Evolutionary conservation across 2,113 vertebrate genomes (phyloP).

Genomic region (Epinephelus lanceolatus): DNA sequence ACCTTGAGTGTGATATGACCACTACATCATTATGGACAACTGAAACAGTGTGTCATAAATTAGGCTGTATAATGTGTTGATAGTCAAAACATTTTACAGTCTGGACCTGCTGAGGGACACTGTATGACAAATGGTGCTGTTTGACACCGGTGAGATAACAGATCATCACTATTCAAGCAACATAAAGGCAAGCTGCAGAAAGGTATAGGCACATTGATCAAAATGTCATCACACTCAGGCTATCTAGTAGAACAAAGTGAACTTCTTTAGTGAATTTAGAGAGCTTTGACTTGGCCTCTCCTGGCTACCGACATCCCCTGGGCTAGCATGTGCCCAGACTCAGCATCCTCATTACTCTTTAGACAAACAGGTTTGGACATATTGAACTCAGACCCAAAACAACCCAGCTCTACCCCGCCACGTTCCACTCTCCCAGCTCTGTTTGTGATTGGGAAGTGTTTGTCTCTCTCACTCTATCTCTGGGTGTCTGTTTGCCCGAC

Average conservation of each 20-base stretch:
- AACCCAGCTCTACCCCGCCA: constrained; percentile 48
- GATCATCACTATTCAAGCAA: constrained; percentile 78
- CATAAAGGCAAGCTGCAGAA: constrained; percentile 60
- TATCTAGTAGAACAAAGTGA: constrained; percentile 60
- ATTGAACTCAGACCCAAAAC: constrained; percentile 76
- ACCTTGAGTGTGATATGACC: constrained; percentile 58
- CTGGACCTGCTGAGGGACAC: constrained; percentile 52
- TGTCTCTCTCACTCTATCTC: constrained; percentile 67
- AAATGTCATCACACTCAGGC: constrained; percentile 68
- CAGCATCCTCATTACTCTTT: constrained; percentile 72
- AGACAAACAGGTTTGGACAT: constrained; percentile 79
- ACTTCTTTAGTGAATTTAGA: constrained; percentile 67
- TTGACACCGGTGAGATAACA: constrained; percentile 70
- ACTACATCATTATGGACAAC: constrained; percentile 63
- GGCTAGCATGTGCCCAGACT: constrained; percentile 51
- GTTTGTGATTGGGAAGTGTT: constrained; percentile 71
- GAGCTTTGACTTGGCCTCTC: constrained; percentile 53
- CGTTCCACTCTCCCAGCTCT: constrained; percentile 53
- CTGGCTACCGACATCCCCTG: constrained; percentile 51
- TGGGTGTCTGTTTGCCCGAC: constrained; percentile 74
- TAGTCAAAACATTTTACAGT: constrained; percentile 60
- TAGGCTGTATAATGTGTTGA: constrained; percentile 60
- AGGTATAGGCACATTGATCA: constrained; percentile 75
- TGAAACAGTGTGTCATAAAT: constrained; percentile 65
- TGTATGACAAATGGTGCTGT: constrained; percentile 65